A percentile compares a stretch with the other conserved stretches of the same genome.
These are phyloP conservation scores for Coregonus ussuriensis DNA, from an alignment of 2,797 vertebrate species.

Conservation along the genomic window DNA sequence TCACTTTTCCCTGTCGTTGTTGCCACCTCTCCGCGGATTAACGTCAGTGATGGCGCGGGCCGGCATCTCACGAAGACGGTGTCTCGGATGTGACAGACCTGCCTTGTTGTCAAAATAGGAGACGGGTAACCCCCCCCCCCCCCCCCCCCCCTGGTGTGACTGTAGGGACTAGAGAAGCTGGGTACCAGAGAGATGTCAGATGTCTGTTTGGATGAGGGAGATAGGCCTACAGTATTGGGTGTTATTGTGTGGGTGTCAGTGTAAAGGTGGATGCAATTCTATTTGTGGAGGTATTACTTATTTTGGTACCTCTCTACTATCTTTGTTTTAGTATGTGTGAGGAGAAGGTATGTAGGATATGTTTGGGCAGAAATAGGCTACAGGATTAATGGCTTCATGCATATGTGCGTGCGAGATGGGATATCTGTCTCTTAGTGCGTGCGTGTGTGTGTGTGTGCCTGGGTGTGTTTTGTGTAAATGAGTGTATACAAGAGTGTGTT, in stretches of 20 bases:
- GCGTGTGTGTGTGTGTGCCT: neutral
- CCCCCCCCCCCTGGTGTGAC: too few relatives aligned
- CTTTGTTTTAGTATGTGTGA: neutral
- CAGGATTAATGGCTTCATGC: neutral
- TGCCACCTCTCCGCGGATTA: neutral
- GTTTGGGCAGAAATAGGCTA: neutral
- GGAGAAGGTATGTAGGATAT: neutral
- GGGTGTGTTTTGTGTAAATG: neutral
- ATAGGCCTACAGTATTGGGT: neutral
- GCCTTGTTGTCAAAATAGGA: slow-evolving; percentile 1
- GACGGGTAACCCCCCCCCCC: neutral
- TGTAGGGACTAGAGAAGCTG: neutral
- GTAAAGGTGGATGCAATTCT: neutral
- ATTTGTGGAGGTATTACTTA: neutral
- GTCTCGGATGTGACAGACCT: neutral
- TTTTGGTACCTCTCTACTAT: neutral
- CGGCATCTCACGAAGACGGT: neutral
- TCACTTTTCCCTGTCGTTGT: neutral
- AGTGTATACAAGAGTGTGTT: too few relatives aligned
- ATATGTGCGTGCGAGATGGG: neutral
- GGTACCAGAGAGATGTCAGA: slow-evolving; percentile 13
- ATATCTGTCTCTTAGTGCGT: neutral
- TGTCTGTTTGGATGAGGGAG: slow-evolving; percentile 8
- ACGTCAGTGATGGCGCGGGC: neutral
- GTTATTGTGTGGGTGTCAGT: neutral